These are phyloP conservation scores for Paguma larvata DNA, from an alignment of 2,797 vertebrate species.

Conservation along the genomic window DNA sequence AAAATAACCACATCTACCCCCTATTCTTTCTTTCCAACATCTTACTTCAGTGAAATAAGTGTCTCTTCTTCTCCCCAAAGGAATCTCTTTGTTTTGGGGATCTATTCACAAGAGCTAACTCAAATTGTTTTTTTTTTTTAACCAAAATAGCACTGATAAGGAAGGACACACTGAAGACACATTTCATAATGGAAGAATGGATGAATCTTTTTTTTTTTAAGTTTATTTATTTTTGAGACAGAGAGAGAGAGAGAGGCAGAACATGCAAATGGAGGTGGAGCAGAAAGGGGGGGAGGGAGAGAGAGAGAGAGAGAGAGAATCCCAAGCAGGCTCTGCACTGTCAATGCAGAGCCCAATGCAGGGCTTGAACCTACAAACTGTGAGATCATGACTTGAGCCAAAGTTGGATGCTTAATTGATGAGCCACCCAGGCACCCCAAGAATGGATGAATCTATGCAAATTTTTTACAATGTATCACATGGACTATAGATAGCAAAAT, in stretches of 20 bases:
- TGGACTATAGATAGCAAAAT: background rate
- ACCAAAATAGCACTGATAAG: background rate
- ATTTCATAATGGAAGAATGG: background rate
- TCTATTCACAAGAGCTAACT: background rate
- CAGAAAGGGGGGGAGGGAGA: too few relatives aligned
- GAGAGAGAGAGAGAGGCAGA: too few relatives aligned
- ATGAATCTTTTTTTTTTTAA: background rate
- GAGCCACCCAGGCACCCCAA: background rate
- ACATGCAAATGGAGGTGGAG: too few relatives aligned
- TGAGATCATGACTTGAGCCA: too few relatives aligned
- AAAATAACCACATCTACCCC: background rate
- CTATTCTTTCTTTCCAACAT: background rate
- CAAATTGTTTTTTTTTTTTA: conserved; percentile 6
- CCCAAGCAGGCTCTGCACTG: too few relatives aligned
- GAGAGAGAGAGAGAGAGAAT: too few relatives aligned
- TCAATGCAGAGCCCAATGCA: too few relatives aligned
- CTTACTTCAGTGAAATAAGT: background rate
- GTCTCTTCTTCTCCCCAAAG: background rate
- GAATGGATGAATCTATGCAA: background rate
- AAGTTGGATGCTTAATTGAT: too few relatives aligned
- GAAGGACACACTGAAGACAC: background rate
- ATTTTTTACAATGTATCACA: background rate
- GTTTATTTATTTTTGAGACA: too few relatives aligned
- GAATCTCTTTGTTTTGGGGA: background rate
- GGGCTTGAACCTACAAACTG: too few relatives aligned